Base-by-base conservation (phyloP, 2,888 invertebrate species). In the Agonopterix subpropinquella region DNA sequence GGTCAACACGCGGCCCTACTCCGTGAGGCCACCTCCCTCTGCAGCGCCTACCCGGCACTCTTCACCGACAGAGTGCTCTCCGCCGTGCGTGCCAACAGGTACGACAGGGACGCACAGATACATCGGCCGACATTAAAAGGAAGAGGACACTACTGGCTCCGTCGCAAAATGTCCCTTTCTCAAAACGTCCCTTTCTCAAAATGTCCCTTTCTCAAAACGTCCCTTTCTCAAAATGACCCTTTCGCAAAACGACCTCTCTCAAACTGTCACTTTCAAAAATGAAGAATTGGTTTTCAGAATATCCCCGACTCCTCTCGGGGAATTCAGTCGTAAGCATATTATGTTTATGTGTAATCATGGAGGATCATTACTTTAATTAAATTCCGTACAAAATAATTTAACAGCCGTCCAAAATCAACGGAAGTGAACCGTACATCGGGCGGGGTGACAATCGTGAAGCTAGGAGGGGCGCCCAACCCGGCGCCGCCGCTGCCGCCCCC, bases 1-100 rank as follows among this genome's bases (percentile, higher is more conserved):
- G 91, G 91, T 39, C 92, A 92, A 52, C 94, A 96, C 71, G 92
- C 93, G 41, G 91, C 93, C 35, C 83, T 96, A 56, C 81, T 96
- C 65, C 91, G 94, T 53, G 96, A 96, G 73, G 94, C 96, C 43
- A 94, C 95, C 4, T 89, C 93, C 15, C 89, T 97, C 18, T 95
- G 95, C 73, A 93, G 94, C 67, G 92, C 92, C 46, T 94, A 93
- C 84, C 96, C 96, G 8, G 91, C 92, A 46, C 89, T 96, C 45
- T 94, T 96, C 74, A 94, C 93, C 2, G 95, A 95, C 71, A 92
- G 93, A 65, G 92, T 95, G 70, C 90, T 96, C 52, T 91, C 91
- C 15, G 94, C 94, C 58, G 92, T 95, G 50, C 79, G 93, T 59
- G 91, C 92, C 64, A 91, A 91, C 72, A 80, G 87, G 85, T 83